These are phyloP conservation scores for Ellobius talpinus DNA, from an alignment of 2,113 vertebrate genomes.

Conservation along the genomic window DNA sequence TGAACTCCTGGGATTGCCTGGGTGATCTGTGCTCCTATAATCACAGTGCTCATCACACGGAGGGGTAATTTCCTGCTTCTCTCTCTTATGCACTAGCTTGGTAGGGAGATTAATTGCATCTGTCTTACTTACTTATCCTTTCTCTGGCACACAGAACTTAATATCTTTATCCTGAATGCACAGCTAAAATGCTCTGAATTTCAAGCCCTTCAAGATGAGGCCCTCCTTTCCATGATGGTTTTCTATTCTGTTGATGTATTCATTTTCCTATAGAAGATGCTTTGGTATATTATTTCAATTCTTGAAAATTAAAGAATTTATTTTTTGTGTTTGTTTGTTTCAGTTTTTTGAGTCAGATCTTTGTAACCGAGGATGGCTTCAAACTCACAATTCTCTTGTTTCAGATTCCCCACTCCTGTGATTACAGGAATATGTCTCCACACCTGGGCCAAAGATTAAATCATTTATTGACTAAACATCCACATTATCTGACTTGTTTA, in stretches of 20 bases:
- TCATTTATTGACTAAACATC: not conserved
- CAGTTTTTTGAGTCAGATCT: not conserved
- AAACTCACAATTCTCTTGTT: not conserved
- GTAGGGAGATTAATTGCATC: not conserved
- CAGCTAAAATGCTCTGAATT: not conserved
- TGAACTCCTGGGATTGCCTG: not conserved
- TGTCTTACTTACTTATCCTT: not conserved
- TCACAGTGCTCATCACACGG: not conserved
- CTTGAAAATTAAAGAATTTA: conserved; percentile 30
- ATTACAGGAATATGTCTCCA: not conserved
- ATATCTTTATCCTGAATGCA: not conserved
- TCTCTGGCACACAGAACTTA: not conserved
- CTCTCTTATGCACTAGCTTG: not conserved
- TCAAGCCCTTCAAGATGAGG: not conserved
- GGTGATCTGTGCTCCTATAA: not conserved
- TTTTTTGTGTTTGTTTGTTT: not conserved
- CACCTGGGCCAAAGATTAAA: not conserved
- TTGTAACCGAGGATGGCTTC: not conserved
- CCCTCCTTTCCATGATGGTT: not conserved
- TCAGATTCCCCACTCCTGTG: not conserved
- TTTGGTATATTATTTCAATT: not conserved
- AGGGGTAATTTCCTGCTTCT: not conserved
- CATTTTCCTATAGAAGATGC: not conserved
- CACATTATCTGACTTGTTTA: not conserved
- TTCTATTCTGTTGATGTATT: not conserved